Base-by-base conservation (phyloP, 1,140 invertebrate genomes). In the Drosophila auraria region DNA sequence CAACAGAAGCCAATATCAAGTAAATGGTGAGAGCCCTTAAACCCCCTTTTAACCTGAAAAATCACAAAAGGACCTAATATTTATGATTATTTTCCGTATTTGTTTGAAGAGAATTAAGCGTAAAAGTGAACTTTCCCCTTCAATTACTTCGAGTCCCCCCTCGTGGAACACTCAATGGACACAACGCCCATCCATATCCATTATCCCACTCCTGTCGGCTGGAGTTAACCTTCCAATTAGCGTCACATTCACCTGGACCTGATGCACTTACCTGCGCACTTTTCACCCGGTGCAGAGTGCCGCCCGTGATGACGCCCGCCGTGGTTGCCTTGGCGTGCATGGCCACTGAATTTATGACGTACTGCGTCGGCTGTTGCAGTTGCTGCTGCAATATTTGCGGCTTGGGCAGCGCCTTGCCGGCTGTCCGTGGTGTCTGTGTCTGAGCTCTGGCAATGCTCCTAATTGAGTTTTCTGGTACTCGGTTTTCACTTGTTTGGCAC, bases 401-500 rank as follows among this genome's bases (percentile, higher is more conserved):
- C 27, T 77, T 72, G 38, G 64, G n/a, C 58, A 68, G 40, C 49
- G 62, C 17, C 61, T 45, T 27, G 50, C 36, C 36, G 17, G 36
- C 7, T 6, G 57, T 20, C 44, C 51, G 36, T 42, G 60, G 11
- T 42, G 53, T 2, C 33, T 27, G 27, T 56, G 63, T 51, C 69
- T 74, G 73, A 63, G 78, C 76, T 62, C 64, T 78, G 71, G 78
- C 86, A 61, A 69, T 75, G 89, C 78, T 84, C 69, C 81, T 89
- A 89, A 90, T 90, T 89, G 84, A 89, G 84, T 89, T 89, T 89
- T 89, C 84, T 89, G 74, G 74, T 89, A 89, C 70, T 78, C 65
- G 81, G 50, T 82, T 90, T 84, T 90, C 84, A 90, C 86, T 89
- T 57, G 54, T 57, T 76, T 79, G 84, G 69, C 86, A 74, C 58